Conservation (phyloP, 1,140 invertebrate genomes). For the Araneus ventricosus region DNA sequence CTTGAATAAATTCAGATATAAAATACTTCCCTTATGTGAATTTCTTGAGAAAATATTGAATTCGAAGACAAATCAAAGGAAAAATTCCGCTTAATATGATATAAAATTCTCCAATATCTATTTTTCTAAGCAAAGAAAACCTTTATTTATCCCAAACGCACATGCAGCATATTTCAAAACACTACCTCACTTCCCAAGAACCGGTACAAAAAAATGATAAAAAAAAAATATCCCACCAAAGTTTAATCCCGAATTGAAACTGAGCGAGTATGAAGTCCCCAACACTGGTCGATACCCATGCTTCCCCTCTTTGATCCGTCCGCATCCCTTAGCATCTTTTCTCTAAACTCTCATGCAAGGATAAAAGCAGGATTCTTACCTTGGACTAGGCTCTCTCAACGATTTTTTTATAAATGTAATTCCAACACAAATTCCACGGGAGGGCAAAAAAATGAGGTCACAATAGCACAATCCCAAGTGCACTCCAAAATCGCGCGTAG, state of each 20-base stretch:
- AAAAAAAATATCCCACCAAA: slow-evolving; percentile 1
- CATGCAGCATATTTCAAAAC: not conserved
- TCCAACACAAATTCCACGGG: slow-evolving; percentile 34
- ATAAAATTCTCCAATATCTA: too few relatives aligned
- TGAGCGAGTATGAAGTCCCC: not conserved
- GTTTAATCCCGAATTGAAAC: slow-evolving; percentile 16
- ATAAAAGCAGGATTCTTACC: slow-evolving; percentile 20
- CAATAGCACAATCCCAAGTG: slow-evolving; percentile 31
- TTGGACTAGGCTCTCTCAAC: not conserved
- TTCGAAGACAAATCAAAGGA: too few relatives aligned
- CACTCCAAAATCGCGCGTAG: slow-evolving; percentile 41
- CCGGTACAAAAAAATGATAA: not conserved
- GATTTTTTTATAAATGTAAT: slow-evolving; percentile 5
- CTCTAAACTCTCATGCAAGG: slow-evolving; percentile 19
- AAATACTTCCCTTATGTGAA: too few relatives aligned
- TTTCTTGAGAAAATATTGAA: too few relatives aligned
- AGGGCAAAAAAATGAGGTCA: slow-evolving; percentile 17
- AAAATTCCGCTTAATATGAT: too few relatives aligned
- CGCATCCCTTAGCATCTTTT: not conserved
- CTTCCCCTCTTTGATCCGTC: slow-evolving; percentile 2
- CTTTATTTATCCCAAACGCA: not conserved
- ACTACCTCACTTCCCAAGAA: not conserved
- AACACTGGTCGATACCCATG: slow-evolving; percentile 31
- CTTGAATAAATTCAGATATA: too few relatives aligned
- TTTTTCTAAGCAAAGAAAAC: too few relatives aligned